Percentiles rank a stretch among this genome's conserved stretches.
These are phyloP conservation scores for Octodonta nipae DNA, from an alignment of 2,888 invertebrate species.

Conservation along the genomic window DNA sequence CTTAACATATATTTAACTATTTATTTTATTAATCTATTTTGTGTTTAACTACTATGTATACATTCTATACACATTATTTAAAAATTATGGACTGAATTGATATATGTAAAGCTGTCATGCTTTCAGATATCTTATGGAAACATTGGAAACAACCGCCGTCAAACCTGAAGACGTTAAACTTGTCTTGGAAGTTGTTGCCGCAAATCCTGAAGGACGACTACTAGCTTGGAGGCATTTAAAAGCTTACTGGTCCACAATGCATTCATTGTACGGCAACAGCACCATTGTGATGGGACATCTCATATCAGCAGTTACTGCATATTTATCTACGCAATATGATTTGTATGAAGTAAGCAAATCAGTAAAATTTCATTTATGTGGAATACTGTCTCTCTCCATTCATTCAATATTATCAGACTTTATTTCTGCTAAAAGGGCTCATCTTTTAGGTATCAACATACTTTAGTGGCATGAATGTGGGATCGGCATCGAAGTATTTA, in stretches of 20 bases:
- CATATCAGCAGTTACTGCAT: conserved; percentile 49
- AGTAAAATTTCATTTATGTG: not conserved
- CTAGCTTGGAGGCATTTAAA: conserved; percentile 61
- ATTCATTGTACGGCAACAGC: conserved; percentile 49
- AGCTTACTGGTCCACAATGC: conserved; percentile 53
- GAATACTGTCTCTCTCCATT: not conserved
- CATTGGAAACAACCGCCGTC: conserved; percentile 55
- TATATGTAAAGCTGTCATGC: no score
- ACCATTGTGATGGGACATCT: conserved; percentile 50
- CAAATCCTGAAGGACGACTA: conserved; percentile 56
- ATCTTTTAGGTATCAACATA: conserved; percentile 34
- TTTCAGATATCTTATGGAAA: conserved; percentile 59
- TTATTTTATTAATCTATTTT: no score
- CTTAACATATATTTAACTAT: no score
- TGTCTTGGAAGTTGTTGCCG: conserved; percentile 59
- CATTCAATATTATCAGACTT: not conserved
- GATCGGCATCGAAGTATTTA: conserved; percentile 41
- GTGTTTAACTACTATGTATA: no score
- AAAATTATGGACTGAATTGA: no score
- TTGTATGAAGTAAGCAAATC: conserved; percentile 49
- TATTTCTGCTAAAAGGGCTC: no score
- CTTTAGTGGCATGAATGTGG: conserved; percentile 36
- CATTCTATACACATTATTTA: no score
- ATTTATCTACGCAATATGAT: conserved; percentile 60
- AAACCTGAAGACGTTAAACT: conserved; percentile 56